A percentile compares a stretch with the other conserved stretches of the same genome.
Conservation (phyloP, 2,888 invertebrate genomes). For the Sicus ferrugineus region DNA sequence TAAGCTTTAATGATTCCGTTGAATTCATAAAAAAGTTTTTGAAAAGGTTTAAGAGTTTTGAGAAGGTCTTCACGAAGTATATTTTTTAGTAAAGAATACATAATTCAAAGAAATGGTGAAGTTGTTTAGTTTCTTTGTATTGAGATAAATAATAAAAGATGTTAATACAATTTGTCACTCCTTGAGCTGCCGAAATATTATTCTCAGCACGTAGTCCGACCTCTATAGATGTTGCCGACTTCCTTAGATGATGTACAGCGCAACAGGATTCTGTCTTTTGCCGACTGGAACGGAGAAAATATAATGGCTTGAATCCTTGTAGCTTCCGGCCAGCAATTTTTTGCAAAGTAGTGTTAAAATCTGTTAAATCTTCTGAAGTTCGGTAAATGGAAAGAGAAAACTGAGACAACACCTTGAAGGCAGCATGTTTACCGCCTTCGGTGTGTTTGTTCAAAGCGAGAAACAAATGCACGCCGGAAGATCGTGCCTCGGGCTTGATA, state of each 20-base stretch:
- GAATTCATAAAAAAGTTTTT: too few relatives aligned
- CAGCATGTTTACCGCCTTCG: constrained; percentile 10
- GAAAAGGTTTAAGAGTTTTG: too few relatives aligned
- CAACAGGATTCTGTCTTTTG: constrained; percentile 2
- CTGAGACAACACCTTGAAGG: too few relatives aligned
- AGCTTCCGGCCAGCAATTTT: background rate
- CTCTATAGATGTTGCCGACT: background rate
- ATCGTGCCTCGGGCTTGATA: constrained; percentile 4
- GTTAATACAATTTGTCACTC: background rate
- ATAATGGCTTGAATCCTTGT: background rate
- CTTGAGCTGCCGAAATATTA: constrained; percentile 25
- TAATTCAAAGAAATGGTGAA: too few relatives aligned
- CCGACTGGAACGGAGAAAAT: too few relatives aligned
- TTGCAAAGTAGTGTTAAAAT: background rate
- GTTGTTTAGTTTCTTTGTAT: too few relatives aligned
- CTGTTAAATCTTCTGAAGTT: too few relatives aligned
- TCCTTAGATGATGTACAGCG: background rate
- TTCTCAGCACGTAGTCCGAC: constrained; percentile 14
- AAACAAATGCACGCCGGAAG: background rate
- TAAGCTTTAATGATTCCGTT: too few relatives aligned
- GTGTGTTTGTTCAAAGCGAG: background rate
- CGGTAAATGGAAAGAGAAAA: too few relatives aligned
- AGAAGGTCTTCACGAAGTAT: too few relatives aligned
- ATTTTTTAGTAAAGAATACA: too few relatives aligned
- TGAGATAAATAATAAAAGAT: too few relatives aligned